Percentiles rank a stretch among this genome's conserved stretches.
Evolutionary conservation across 2,888 invertebrate genomes (phyloP).

Genomic region (Oegoconia quadripuncta): DNA sequence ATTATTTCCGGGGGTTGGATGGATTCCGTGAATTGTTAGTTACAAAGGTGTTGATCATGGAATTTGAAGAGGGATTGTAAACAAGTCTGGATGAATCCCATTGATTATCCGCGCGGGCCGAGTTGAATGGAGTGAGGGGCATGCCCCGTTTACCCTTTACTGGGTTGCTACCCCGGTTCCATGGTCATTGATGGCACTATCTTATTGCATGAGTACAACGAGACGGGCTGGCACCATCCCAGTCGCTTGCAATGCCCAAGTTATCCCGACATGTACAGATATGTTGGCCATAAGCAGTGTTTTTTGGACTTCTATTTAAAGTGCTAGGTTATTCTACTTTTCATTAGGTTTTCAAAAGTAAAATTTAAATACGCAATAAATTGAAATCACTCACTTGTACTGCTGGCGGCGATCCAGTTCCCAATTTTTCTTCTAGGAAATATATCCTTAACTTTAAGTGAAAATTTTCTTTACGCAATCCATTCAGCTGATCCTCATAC

Average conservation of each 20-base stretch:
- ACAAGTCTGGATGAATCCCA: no score
- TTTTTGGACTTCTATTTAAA: background rate
- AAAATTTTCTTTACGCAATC: constrained; percentile 94
- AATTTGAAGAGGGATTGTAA: no score
- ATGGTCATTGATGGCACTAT: background rate
- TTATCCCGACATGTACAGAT: background rate
- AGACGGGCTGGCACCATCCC: no score
- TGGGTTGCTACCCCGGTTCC: no score
- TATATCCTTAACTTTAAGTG: constrained; percentile 94
- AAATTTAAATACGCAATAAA: background rate
- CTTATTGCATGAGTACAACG: no score
- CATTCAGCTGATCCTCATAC: constrained; percentile 91
- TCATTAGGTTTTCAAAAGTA: no score
- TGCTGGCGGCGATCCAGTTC: constrained; percentile 80
- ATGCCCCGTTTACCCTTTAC: no score
- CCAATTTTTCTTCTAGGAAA: constrained; percentile 91
- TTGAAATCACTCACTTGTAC: constrained; percentile 81
- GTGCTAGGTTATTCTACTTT: background rate
- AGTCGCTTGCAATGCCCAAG: background rate
- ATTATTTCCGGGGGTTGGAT: no score
- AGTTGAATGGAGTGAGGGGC: no score
- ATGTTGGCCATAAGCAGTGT: background rate
- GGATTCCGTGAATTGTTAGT: no score
- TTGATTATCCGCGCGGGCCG: no score
- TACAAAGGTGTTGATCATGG: no score